A percentile compares a stretch with the other conserved stretches of the same genome.
phyloP scores from a whole-genome alignment of 2,113 vertebrate genomes.

The Cryptomyrus ogoouensis region DNA sequence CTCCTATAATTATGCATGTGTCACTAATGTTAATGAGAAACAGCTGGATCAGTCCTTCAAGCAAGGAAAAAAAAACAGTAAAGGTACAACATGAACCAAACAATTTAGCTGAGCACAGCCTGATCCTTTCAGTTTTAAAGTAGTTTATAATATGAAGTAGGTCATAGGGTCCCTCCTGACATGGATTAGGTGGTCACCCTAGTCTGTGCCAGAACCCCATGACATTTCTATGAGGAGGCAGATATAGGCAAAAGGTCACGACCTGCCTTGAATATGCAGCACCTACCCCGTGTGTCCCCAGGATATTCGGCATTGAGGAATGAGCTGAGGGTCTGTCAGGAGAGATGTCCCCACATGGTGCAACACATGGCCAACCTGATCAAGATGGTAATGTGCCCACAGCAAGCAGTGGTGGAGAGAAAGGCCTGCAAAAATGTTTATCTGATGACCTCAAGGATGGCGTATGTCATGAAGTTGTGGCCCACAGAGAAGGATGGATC shows the following conservation, averaged over 20 bases:
- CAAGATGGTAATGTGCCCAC: not conserved
- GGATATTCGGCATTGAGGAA: not conserved
- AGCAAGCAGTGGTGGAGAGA: not conserved
- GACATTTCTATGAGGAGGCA: not conserved
- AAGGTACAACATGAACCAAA: too few species aligned
- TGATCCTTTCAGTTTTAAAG: too few species aligned
- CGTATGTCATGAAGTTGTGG: not conserved
- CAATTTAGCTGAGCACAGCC: too few species aligned
- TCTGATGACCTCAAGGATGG: not conserved
- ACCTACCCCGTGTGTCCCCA: not conserved
- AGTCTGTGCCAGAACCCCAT: not conserved
- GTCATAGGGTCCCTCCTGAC: too few species aligned
- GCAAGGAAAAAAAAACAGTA: too few species aligned
- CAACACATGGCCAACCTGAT: not conserved
- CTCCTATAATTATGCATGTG: too few species aligned
- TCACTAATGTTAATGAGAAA: too few species aligned
- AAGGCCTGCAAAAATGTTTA: not conserved
- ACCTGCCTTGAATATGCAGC: not conserved
- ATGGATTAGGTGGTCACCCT: too few species aligned
- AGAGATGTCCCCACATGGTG: not conserved
- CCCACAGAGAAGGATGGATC: not conserved
- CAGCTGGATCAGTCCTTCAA: too few species aligned
- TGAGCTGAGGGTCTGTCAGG: not conserved
- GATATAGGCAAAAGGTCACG: not conserved
- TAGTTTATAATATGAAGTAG: too few species aligned